A percentile compares a stretch with the other conserved stretches of the same genome.
Evolutionary conservation across 2,888 invertebrate species (phyloP).

Genomic region (Drosophila eohydei): DNA sequence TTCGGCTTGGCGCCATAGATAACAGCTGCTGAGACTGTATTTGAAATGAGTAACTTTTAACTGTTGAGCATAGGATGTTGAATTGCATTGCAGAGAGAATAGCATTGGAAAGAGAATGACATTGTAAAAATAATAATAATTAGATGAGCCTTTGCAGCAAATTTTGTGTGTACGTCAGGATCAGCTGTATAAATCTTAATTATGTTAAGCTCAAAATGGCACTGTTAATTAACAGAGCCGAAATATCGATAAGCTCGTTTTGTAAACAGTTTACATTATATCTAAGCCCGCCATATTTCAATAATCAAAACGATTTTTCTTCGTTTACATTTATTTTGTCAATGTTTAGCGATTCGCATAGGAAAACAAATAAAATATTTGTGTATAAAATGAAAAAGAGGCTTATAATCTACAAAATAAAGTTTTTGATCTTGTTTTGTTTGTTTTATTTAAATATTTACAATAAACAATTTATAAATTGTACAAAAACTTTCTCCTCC

Average conservation of each 20-base stretch:
- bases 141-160: neutral
- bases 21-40: neutral
- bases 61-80: neutral
- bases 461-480: conserved; percentile 56
- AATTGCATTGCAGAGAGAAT: too few species aligned
- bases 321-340: conserved; percentile 50
- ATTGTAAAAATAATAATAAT: neutral
- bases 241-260: neutral
- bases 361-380: conserved; percentile 45
- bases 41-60: neutral
- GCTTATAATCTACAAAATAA: conserved; percentile 59
- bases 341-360: conserved; percentile 40
- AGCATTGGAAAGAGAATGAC: neutral
- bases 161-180: neutral
- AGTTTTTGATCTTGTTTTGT: conserved; percentile 15
- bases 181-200: too few species aligned
- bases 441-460: conserved; percentile 68
- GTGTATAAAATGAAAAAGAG: conserved; percentile 19
- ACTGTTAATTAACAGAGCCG: neutral
- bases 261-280: neutral
- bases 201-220: conserved; percentile 21
- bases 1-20: neutral
- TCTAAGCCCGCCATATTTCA: neutral
- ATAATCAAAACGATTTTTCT: neutral
- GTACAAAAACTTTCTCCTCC: conserved; percentile 35